Percentiles rank a stretch among this genome's conserved stretches.
phyloP scores from a whole-genome alignment of 1,140 invertebrate genomes.

The Penaeus vannamei region DNA sequence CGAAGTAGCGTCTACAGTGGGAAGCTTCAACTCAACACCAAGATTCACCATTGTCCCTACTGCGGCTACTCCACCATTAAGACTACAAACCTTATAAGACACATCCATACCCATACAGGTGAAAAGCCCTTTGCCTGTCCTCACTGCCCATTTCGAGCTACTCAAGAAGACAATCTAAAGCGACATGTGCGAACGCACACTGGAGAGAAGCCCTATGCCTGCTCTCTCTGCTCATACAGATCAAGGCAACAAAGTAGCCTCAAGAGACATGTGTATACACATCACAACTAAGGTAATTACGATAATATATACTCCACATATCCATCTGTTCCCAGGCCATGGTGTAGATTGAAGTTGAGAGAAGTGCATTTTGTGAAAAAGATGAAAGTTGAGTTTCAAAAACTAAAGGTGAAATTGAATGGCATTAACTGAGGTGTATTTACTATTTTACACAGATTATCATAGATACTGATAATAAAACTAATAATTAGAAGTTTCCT shows the following conservation, averaged over 20 bases:
- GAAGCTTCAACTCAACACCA: constrained; percentile 18
- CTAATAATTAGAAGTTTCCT: no score
- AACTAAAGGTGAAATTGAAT: no score
- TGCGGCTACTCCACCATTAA: constrained; percentile 62
- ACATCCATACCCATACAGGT: constrained; percentile 64
- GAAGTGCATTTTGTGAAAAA: no score
- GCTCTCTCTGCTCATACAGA: constrained; percentile 82
- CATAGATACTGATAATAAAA: no score
- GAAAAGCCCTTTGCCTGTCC: constrained; percentile 70
- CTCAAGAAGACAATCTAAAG: constrained; percentile 81
- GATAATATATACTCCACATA: constrained; percentile 3
- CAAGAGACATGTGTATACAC: constrained; percentile 55
- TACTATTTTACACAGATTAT: no score
- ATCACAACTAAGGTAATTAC: constrained; percentile 53
- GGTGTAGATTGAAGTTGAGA: constrained; percentile 21
- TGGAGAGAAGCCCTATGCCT: constrained; percentile 97
- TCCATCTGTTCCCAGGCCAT: constrained; percentile 14
- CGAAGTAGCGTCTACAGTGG: constrained; percentile 14
- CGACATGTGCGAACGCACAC: constrained; percentile 97
- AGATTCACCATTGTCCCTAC: constrained; percentile 58
- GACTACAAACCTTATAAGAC: constrained; percentile 56
- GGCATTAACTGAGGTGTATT: no score
- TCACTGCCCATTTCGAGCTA: constrained; percentile 71
- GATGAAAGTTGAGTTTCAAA: no score
- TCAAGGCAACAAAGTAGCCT: constrained; percentile 48